These are phyloP conservation scores for Anseranas semipalmata DNA, from an alignment of 2,113 vertebrate genomes.

Conservation along the genomic window DNA sequence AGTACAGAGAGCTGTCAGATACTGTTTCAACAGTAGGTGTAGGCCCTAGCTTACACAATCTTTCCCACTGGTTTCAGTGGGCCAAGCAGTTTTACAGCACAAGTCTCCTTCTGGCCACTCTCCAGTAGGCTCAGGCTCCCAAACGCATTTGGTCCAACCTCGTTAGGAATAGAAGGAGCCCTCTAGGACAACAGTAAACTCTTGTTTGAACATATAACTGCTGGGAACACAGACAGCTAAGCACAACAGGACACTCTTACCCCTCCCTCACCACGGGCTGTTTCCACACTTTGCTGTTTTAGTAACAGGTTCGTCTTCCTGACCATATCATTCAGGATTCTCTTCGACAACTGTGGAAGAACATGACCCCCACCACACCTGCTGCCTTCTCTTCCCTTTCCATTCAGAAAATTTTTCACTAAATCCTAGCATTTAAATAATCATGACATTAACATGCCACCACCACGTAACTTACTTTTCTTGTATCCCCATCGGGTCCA, in stretches of 20 bases:
- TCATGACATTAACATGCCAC: background rate
- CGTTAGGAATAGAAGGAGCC: background rate
- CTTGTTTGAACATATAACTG: accelerated
- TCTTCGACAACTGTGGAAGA: background rate
- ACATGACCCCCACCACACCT: background rate
- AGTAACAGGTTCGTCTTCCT: background rate
- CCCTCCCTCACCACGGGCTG: background rate
- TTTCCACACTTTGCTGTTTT: background rate
- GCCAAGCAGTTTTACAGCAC: background rate
- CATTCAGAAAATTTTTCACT: background rate
- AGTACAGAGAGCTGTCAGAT: background rate
- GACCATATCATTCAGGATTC: background rate
- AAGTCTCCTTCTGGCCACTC: background rate
- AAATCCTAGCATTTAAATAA: background rate
- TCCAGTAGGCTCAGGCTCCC: background rate
- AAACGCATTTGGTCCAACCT: background rate
- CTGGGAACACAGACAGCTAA: background rate
- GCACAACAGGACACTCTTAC: accelerated
- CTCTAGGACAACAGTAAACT: background rate
- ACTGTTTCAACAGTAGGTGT: background rate
- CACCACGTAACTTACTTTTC: background rate
- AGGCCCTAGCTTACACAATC: background rate
- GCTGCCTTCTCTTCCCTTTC: background rate
- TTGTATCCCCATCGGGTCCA: background rate
- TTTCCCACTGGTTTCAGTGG: background rate